phyloP scores from a whole-genome alignment of 2,888 invertebrate species.

The Apotomis capreana region DNA sequence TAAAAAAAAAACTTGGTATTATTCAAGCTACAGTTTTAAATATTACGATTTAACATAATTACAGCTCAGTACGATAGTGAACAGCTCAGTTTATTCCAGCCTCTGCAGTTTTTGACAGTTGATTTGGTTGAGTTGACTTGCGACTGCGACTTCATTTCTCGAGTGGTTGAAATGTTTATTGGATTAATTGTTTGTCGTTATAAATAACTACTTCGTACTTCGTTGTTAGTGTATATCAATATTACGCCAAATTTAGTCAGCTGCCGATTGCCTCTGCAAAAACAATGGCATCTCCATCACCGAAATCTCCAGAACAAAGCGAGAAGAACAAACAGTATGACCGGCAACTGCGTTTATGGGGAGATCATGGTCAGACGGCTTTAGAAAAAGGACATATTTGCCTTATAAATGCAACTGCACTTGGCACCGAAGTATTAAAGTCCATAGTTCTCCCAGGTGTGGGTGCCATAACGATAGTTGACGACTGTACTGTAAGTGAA shows the following conservation, averaged over 20 bases:
- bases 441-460: constrained; percentile 97
- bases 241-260: not conserved
- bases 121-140: not conserved
- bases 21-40: constrained; percentile 15
- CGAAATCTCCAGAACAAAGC: constrained; percentile 88
- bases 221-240: not conserved
- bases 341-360: constrained; percentile 96
- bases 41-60: not conserved
- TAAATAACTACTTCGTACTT: not conserved
- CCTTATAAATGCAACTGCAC: constrained; percentile 95
- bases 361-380: constrained; percentile 97
- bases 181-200: not conserved
- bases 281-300: constrained; percentile 86
- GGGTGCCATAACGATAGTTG: constrained; percentile 95
- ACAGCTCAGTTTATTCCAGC: not conserved
- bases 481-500: constrained; percentile 91
- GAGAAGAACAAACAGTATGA: constrained; percentile 92
- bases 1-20: not conserved
- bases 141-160: too few relatives aligned
- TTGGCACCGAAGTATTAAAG: constrained; percentile 97
- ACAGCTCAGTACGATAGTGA: not conserved
- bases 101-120: not conserved
- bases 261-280: not conserved
- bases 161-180: too few relatives aligned
- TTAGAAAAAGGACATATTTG: constrained; percentile 96